phyloP scores from a whole-genome alignment of 2,113 vertebrate genomes.

The Zeus faber region DNA sequence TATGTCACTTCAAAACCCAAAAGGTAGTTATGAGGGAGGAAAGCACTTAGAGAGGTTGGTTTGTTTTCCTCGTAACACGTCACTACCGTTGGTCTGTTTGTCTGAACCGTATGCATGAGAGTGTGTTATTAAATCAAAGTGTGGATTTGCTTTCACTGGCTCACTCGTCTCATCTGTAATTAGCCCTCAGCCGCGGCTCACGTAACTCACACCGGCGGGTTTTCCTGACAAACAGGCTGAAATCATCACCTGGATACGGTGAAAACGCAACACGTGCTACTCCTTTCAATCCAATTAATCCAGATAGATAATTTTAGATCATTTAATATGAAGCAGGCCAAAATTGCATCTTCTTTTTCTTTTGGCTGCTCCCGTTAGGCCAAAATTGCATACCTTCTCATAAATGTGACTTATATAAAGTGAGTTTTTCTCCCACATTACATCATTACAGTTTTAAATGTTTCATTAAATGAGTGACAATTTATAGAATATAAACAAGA shows the following conservation, averaged over 20 bases:
- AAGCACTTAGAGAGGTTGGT: slow-evolving; percentile 24
- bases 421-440: too few relatives aligned
- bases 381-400: too few relatives aligned
- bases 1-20: slow-evolving; percentile 47
- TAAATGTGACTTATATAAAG: too few relatives aligned
- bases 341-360: too few relatives aligned
- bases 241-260: slow-evolving; percentile 30
- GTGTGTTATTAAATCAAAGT: slow-evolving; percentile 54
- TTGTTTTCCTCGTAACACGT: slow-evolving; percentile 25
- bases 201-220: slow-evolving; percentile 40
- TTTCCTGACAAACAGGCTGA: slow-evolving; percentile 40
- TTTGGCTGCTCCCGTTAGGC: too few relatives aligned
- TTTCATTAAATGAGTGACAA: too few relatives aligned
- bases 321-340: background rate
- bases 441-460: too few relatives aligned
- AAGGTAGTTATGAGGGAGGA: slow-evolving; percentile 47
- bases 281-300: too few relatives aligned
- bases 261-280: too few relatives aligned
- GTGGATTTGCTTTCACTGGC: slow-evolving; percentile 57
- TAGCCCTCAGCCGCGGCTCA: slow-evolving; percentile 51
- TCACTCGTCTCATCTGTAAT: slow-evolving; percentile 54
- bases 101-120: background rate
- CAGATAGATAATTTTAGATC: background rate
- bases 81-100: slow-evolving; percentile 18
- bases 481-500: too few relatives aligned